Evolutionary conservation across 2,113 vertebrate species (phyloP).

Genomic region (Eublepharis macularius): DNA sequence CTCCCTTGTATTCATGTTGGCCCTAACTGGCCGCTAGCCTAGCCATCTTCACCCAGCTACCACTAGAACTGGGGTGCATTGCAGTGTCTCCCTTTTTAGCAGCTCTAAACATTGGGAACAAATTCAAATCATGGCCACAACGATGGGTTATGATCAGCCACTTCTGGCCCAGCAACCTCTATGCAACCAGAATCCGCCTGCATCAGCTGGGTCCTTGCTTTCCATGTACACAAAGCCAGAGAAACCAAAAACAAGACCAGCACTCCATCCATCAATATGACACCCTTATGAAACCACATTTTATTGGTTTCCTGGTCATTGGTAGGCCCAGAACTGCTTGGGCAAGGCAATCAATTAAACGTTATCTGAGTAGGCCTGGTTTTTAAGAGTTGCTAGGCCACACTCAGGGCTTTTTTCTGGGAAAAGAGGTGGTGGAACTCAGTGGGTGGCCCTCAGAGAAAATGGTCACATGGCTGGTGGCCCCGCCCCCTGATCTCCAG

Average conservation of each 20-base stretch:
- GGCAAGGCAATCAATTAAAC: neutral
- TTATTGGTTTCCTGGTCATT: conserved; percentile 14
- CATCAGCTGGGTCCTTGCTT: conserved; percentile 43
- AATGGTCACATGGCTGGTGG: too few relatives aligned
- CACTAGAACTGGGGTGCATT: neutral
- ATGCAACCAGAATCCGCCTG: conserved; percentile 7
- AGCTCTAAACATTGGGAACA: neutral
- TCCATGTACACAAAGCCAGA: conserved; percentile 46
- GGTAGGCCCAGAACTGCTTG: neutral
- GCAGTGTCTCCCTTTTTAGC: accelerated
- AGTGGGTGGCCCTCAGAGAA: too few relatives aligned
- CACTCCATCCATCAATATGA: neutral
- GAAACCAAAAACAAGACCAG: neutral
- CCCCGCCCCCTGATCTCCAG: too few relatives aligned
- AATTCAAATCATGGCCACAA: neutral
- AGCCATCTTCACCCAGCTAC: neutral
- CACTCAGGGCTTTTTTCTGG: too few relatives aligned
- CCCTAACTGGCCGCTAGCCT: neutral
- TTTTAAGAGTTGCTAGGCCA: neutral
- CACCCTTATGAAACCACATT: conserved; percentile 10
- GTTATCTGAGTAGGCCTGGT: neutral
- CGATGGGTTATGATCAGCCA: conserved; percentile 18
- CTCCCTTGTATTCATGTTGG: accelerated
- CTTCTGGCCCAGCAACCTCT: accelerated
- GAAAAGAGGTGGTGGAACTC: too few relatives aligned